phyloP scores from a whole-genome alignment of 2,113 vertebrate species.

The Myrmecobius fasciatus region DNA sequence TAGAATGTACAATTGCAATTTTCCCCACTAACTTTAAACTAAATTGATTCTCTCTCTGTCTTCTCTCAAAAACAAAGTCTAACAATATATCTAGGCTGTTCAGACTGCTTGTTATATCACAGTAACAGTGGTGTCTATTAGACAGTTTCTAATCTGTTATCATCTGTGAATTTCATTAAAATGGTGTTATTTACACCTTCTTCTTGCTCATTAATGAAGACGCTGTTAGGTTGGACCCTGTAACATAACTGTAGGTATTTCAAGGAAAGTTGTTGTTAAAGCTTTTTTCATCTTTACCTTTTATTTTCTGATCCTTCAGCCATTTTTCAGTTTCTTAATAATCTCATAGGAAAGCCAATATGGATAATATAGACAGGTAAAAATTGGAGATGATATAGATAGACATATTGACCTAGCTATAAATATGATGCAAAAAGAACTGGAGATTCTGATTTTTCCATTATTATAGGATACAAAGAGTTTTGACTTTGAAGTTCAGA shows the following conservation, averaged over 20 bases:
- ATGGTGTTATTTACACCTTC: constrained; percentile 31
- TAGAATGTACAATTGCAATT: not conserved
- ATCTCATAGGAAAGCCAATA: not conserved
- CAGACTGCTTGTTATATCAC: constrained; percentile 44
- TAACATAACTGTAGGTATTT: not conserved
- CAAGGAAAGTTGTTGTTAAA: not conserved
- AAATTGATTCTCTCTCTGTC: constrained; percentile 22
- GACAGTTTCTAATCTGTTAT: constrained; percentile 50
- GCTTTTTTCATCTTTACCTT: constrained; percentile 15
- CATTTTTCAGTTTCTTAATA: constrained; percentile 6
- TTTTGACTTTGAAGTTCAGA: not conserved
- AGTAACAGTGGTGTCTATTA: constrained; percentile 35
- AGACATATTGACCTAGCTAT: not conserved
- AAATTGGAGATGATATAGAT: not conserved
- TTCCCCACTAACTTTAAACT: constrained; percentile 7
- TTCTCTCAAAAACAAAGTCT: not conserved
- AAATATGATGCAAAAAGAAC: not conserved
- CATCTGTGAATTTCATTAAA: constrained; percentile 48
- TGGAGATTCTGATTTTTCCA: not conserved
- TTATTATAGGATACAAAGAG: not conserved
- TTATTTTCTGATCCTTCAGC: not conserved
- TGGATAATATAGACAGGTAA: not conserved
- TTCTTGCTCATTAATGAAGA: constrained; percentile 48
- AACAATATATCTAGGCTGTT: constrained; percentile 35
- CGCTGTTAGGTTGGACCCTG: not conserved